phyloP scores from a whole-genome alignment of 2,113 vertebrate species.

The Plotosus lineatus region DNA sequence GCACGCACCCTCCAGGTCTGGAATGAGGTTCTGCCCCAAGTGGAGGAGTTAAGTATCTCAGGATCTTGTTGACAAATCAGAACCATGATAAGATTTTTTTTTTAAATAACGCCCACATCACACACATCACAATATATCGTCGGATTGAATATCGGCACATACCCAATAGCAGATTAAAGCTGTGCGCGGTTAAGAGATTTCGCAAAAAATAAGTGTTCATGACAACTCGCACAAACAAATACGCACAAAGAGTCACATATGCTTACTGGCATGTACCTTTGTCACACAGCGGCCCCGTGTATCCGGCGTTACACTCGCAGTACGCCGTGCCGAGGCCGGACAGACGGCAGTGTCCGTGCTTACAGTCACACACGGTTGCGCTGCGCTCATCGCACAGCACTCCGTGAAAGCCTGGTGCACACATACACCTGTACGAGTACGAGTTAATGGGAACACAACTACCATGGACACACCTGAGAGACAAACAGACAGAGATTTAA shows the following conservation, averaged over 20 bases:
- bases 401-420: slow-evolving; percentile 86
- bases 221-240: not conserved
- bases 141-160: slow-evolving; percentile 15
- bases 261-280: slow-evolving; percentile 73
- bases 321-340: slow-evolving; percentile 92
- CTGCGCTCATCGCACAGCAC: slow-evolving; percentile 92
- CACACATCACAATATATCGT: not conserved
- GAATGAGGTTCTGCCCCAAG: too few relatives aligned
- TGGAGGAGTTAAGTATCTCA: too few relatives aligned
- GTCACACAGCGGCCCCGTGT: slow-evolving; percentile 89
- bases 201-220: not conserved
- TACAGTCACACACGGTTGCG: slow-evolving; percentile 89
- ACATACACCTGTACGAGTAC: slow-evolving; percentile 97
- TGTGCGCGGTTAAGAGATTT: slow-evolving; percentile 15
- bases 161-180: not conserved
- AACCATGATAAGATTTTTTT: too few relatives aligned
- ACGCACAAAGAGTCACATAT: not conserved
- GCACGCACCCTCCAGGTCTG: too few relatives aligned
- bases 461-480: slow-evolving; percentile 87
- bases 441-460: slow-evolving; percentile 95
- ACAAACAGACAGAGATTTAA: slow-evolving; percentile 38
- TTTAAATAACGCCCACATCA: too few relatives aligned
- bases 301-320: slow-evolving; percentile 92
- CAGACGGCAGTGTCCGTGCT: slow-evolving; percentile 91
- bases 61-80: too few relatives aligned